Evolutionary conservation across 2,113 vertebrate species (phyloP), one percentile per base, ranked within the genome.

Genomic region (Calidris pygmaea): DNA sequence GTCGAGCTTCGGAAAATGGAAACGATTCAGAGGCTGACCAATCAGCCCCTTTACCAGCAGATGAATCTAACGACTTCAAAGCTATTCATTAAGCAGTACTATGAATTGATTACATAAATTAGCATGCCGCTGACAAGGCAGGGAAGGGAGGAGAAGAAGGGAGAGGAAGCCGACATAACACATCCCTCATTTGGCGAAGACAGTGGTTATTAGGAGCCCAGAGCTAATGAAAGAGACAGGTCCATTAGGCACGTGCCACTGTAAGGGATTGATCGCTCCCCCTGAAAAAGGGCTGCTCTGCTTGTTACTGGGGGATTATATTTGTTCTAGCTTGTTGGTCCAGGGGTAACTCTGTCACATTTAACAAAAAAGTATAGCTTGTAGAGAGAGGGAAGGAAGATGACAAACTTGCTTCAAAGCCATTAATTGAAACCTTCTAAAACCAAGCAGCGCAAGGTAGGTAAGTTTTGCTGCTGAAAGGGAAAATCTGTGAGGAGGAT

Each of bases 61-160:
- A 95, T 72, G 84, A 91, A 85, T 83, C 92, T 93, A 87, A 93
- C 1, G 20, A 89, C 89, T 96, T 92, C 94, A 95, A 96, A 96
- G 94, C 94, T 96, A 96, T 95, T 95, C 95, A 93, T 97, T 97
- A 96, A 58, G 84, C 73, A 68, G 66, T 17, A 66, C 96, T 94
- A 95, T 92, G 92, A 95, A 96, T 91, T 92, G 95, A 96, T 96
- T 95, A 95, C 86, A 91, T 91, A 96, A 94, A 96, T 97, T 96
- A 97, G 86, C 91, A 96, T 92, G 96, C 77, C 1, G 30, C 94
- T 95, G 95, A 95, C 95, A 95, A 92, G 90, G 93, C 95, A 94
- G 77, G 74, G 91, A 85, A 94, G 77, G 89, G 87, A 95, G 77
- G 84, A 95, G 89, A 94, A 80, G 90, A 91, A 2, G 3, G 70